Percentiles rank a stretch among this genome's conserved stretches.
These are phyloP conservation scores for Naso thynnoides DNA, from an alignment of 2,797 vertebrate species.

Conservation along the genomic window DNA sequence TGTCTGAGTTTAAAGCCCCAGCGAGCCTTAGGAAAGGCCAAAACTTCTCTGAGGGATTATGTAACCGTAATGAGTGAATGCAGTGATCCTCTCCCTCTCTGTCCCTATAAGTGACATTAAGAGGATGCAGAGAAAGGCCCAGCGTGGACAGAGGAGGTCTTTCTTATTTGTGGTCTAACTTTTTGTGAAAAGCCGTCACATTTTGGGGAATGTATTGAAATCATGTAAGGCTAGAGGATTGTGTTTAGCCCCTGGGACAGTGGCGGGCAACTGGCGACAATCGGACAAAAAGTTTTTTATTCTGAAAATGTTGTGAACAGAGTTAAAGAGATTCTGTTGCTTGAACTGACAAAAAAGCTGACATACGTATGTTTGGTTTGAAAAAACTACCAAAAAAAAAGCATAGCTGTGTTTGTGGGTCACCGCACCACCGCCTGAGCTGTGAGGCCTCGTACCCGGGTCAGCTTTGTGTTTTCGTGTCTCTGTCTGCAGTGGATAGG, in stretches of 20 bases:
- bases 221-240: constrained; percentile 28
- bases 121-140: constrained; percentile 7
- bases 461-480: too few relatives aligned
- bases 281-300: too few relatives aligned
- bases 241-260: constrained; percentile 16
- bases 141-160: background rate
- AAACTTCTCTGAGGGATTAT: constrained; percentile 47
- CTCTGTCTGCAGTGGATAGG: too few relatives aligned
- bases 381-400: too few relatives aligned
- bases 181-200: constrained; percentile 7
- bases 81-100: constrained; percentile 25
- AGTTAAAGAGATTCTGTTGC: too few relatives aligned
- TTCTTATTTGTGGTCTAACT: background rate
- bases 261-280: too few relatives aligned
- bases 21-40: constrained; percentile 28
- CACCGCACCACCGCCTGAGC: too few relatives aligned
- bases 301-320: too few relatives aligned
- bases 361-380: too few relatives aligned
- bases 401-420: too few relatives aligned
- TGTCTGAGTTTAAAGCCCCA: constrained; percentile 45
- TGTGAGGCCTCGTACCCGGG: too few relatives aligned
- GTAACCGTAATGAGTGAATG: constrained; percentile 33
- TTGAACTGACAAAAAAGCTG: too few relatives aligned
- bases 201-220: constrained; percentile 1
- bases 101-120: constrained; percentile 19